phyloP scores from a whole-genome alignment of 2,797 vertebrate genomes.

The Smutsia gigantea region DNA sequence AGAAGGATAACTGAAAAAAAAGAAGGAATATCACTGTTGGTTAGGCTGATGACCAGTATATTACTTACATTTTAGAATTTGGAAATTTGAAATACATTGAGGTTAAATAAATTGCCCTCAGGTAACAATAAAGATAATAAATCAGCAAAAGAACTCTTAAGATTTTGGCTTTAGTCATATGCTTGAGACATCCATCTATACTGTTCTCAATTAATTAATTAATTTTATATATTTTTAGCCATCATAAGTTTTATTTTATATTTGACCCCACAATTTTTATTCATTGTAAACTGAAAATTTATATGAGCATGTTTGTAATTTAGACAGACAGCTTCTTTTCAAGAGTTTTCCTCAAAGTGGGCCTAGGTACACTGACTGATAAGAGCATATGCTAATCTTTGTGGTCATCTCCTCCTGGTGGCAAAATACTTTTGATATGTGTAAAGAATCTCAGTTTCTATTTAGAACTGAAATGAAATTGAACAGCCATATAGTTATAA shows the following conservation, averaged over 20 bases:
- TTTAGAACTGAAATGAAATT: conserved; percentile 64
- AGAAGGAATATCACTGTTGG: neutral
- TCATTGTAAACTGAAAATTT: conserved; percentile 38
- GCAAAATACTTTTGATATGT: conserved; percentile 75
- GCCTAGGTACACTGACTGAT: conserved; percentile 66
- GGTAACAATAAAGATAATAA: conserved; percentile 44
- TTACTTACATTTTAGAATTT: conserved; percentile 32
- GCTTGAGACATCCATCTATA: neutral
- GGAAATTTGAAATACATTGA: neutral
- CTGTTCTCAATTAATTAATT: neutral
- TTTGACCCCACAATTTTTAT: conserved; percentile 53
- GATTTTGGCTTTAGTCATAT: neutral
- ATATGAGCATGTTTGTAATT: neutral
- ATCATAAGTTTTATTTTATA: conserved; percentile 35
- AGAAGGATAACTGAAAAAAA: conserved; percentile 40
- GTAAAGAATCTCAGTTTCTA: conserved; percentile 72
- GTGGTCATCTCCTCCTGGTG: conserved; percentile 80
- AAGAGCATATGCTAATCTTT: conserved; percentile 77
- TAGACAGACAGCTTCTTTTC: conserved; percentile 57
- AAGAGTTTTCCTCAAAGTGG: conserved; percentile 18
- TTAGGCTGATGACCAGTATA: neutral
- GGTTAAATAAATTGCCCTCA: conserved; percentile 38
- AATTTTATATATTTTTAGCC: neutral
- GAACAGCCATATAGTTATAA: conserved; percentile 52
- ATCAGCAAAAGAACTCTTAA: neutral